Percentiles rank a stretch among this genome's conserved stretches.
Evolutionary conservation across 2,888 invertebrate species (phyloP).

Genomic region (Pseudococcus longispinus): DNA sequence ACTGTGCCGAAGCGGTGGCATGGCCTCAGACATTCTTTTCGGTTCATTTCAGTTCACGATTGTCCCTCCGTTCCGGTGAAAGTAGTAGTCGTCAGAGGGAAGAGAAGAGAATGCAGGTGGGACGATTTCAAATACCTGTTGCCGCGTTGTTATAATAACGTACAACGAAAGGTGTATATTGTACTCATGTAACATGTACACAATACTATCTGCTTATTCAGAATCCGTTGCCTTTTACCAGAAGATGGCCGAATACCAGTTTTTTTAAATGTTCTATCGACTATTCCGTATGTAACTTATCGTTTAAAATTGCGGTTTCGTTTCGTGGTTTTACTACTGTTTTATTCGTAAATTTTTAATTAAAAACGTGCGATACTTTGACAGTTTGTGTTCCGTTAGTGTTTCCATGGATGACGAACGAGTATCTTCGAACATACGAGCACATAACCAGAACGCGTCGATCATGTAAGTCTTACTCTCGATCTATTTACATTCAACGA

Average conservation of each 20-base stretch:
- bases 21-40: constrained; percentile 22
- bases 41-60: constrained; percentile 42
- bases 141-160: constrained; percentile 37
- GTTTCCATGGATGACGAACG: neutral
- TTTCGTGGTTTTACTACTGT: constrained; percentile 31
- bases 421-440: neutral
- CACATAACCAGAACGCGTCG: neutral
- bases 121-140: constrained; percentile 43
- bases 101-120: constrained; percentile 39
- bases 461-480: neutral
- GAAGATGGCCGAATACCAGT: constrained; percentile 41
- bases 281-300: constrained; percentile 13
- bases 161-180: constrained; percentile 46
- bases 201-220: constrained; percentile 30
- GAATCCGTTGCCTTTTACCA: constrained; percentile 40
- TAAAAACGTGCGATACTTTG: constrained; percentile 21
- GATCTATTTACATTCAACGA: too few relatives aligned
- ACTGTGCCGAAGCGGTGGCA: neutral
- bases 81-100: constrained; percentile 25
- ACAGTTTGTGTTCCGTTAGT: constrained; percentile 32
- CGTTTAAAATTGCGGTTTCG: constrained; percentile 37
- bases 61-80: constrained; percentile 42
- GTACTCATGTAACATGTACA: constrained; percentile 44
- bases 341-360: constrained; percentile 24
- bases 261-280: neutral